These are phyloP conservation scores for Cephus cinctus DNA, from an alignment of 1,140 invertebrate genomes.

Conservation along the genomic window DNA sequence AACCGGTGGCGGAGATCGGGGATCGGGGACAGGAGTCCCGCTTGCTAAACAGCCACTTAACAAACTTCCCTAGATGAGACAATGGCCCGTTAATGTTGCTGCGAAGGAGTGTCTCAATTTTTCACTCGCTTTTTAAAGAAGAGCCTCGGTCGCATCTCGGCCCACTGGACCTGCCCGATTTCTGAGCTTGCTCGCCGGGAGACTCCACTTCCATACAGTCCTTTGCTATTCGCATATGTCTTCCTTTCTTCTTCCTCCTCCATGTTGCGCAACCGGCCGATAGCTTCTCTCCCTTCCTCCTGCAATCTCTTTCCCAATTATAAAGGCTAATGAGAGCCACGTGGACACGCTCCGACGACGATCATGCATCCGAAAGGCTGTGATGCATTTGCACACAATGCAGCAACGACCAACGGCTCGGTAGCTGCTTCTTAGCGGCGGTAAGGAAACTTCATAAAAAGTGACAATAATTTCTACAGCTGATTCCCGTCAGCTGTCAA, in stretches of 20 bases:
- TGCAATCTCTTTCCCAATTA: neutral
- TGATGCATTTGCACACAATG: conserved; percentile 24
- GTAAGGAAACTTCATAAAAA: too few species aligned
- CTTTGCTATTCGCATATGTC: neutral
- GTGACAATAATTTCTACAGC: too few species aligned
- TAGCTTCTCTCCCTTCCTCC: too few species aligned
- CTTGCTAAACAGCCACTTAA: conserved; percentile 7
- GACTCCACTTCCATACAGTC: neutral
- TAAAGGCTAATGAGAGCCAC: conserved; percentile 5
- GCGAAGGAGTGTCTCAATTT: conserved; percentile 5
- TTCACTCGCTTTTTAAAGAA: neutral
- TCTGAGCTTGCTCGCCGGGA: neutral
- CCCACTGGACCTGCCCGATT: neutral
- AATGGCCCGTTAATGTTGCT: conserved; percentile 4
- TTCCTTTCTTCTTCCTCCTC: too few species aligned
- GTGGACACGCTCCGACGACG: too few species aligned
- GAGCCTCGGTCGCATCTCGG: neutral
- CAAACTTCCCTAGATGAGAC: conserved; percentile 3
- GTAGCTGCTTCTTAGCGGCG: neutral
- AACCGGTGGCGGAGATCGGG: too few species aligned
- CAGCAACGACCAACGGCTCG: neutral
- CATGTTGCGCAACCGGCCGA: too few species aligned
- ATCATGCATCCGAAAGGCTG: too few species aligned
- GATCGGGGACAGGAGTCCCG: too few species aligned
- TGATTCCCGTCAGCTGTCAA: too few species aligned